Evolutionary conservation across 2,797 vertebrate genomes (phyloP), one percentile per base, ranked within the genome.

Genomic region (Notamacropus eugenii): DNA sequence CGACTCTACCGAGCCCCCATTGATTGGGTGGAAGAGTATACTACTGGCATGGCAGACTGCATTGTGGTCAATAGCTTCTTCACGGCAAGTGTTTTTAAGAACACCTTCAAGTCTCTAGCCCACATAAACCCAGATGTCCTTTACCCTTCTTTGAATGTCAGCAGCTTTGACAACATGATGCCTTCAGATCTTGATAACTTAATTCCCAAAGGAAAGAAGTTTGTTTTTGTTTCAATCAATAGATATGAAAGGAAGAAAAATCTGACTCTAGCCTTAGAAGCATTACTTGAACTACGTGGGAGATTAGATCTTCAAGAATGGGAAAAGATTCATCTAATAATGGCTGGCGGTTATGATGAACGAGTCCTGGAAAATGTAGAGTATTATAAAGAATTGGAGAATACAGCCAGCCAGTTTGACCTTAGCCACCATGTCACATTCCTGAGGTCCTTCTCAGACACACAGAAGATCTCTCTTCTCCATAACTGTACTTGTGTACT

Each of bases 241-340:
- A 99, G 99, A 92, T 99, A 99, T 0, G 99, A 99, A 98, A 99
- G 99, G 90, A 99, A 99, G 98, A 99, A 99, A 98, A 99, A 99
- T 96, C 98, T 99, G 95, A 96, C 97, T 0, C 97, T 99, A 98
- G 99, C 99, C 9, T 98, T 99, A 1, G 97, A 99, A 96, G 99
- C 99, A 14, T 97, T 99, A 55, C 98, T 98, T 0, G 98, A 97
- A 10, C 99, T 99, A 91, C 99, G 52, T 91, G 98, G 97, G 62
- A 97, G 96, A 96, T 98, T 99, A 40, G 90, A 98, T 67, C 95
- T 97, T 0, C 97, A 96, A 5, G 98, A 99, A 22, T 99, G 99
- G 98, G 97, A 98, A 34, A 98, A 98, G 29, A 98, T 99, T 95
- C 99, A 99, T 97, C 98, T 99, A 91, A 99, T 99, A 96, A 97